Conservation (phyloP, 2,797 vertebrate species). For the Geotrypetes seraphini region DNA sequence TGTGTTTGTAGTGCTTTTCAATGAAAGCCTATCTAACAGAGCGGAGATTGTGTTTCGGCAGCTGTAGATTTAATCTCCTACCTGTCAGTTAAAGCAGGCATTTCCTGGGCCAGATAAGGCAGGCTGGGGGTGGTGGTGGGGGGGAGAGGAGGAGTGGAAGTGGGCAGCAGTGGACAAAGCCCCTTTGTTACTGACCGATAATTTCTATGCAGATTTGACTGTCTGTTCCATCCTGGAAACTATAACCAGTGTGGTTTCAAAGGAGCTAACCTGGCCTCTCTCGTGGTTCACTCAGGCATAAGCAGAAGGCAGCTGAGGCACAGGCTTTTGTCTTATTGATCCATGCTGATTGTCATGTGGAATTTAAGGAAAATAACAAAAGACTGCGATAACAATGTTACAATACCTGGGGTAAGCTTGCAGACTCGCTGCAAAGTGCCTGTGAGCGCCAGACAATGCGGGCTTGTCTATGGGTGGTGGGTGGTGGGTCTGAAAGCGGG, state of each 20-base stretch:
- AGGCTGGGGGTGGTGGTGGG: constrained; percentile 35
- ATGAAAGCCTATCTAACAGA: constrained; percentile 61
- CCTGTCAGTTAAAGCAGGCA: constrained; percentile 74
- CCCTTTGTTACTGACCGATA: constrained; percentile 67
- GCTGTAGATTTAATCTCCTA: constrained; percentile 75
- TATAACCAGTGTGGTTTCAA: constrained; percentile 34
- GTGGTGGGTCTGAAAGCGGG: constrained; percentile 12
- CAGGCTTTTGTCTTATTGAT: constrained; percentile 42
- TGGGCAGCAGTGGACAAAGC: constrained; percentile 71
- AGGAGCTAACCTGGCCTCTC: constrained; percentile 34
- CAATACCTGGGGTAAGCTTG: too few species aligned
- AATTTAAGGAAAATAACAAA: constrained; percentile 20
- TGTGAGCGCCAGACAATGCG: too few species aligned
- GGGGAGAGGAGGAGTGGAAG: constrained; percentile 32
- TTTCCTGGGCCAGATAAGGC: constrained; percentile 67
- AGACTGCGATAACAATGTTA: not conserved
- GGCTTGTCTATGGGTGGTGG: constrained; percentile 27
- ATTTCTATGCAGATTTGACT: constrained; percentile 44
- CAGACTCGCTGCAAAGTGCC: too few species aligned
- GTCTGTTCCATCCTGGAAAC: constrained; percentile 27
- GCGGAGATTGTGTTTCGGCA: constrained; percentile 63
- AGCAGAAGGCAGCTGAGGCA: constrained; percentile 38
- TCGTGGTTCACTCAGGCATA: constrained; percentile 24
- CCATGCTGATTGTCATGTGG: constrained; percentile 43
- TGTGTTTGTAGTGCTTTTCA: constrained; percentile 61